Evolutionary conservation across 2,113 vertebrate species (phyloP).

Genomic region (Notothenia rossii): DNA sequence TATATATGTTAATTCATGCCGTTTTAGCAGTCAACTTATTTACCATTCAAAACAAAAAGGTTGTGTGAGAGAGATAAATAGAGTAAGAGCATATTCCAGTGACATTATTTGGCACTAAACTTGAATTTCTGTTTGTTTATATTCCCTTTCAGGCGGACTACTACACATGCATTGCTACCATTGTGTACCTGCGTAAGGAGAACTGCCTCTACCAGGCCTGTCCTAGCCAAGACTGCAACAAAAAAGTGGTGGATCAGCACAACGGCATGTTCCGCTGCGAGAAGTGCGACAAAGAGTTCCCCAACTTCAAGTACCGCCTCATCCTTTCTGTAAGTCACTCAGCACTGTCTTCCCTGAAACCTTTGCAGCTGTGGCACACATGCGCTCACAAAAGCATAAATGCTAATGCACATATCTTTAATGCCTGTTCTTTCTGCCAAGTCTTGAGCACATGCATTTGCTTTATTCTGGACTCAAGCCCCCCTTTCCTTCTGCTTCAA

Average conservation of each 20-base stretch:
- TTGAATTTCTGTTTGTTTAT: constrained; percentile 6
- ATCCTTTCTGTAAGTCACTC: constrained; percentile 92
- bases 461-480: neutral
- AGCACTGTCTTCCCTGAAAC: neutral
- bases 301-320: constrained; percentile 97
- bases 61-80: neutral
- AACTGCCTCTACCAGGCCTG: constrained; percentile 98
- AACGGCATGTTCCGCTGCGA: constrained; percentile 97
- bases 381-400: neutral
- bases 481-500: constrained; percentile 12
- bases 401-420: constrained; percentile 6
- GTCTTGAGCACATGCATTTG: constrained; percentile 9
- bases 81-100: neutral
- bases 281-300: constrained; percentile 95
- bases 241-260: constrained; percentile 97
- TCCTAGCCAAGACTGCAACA: constrained; percentile 94
- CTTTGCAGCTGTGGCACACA: neutral
- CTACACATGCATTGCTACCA: constrained; percentile 90
- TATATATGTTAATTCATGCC: no score
- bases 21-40: no score
- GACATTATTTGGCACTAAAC: neutral
- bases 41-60: constrained; percentile 5
- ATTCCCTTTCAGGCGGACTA: constrained; percentile 89
- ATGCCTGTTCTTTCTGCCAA: neutral
- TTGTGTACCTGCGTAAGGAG: constrained; percentile 95